Percentiles rank a stretch among this genome's conserved stretches.
Conservation (phyloP, 2,797 vertebrate species). For the Tiaroga cobitis region DNA sequence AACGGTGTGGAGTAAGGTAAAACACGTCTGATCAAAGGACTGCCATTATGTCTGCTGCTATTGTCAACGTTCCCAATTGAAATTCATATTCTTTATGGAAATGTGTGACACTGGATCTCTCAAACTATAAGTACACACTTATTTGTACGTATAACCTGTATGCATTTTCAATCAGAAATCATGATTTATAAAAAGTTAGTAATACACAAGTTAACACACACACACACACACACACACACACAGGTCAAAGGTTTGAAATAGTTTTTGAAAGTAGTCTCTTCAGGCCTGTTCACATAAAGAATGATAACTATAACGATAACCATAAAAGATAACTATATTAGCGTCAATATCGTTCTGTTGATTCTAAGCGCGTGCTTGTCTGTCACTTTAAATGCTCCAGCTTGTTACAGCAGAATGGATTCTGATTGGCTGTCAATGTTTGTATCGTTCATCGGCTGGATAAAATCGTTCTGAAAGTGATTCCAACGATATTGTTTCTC, state of each 20-base stretch:
- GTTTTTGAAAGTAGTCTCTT: not conserved
- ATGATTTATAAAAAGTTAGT: not conserved
- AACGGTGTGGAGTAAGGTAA: constrained; percentile 15
- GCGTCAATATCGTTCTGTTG: too few species aligned
- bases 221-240: not conserved
- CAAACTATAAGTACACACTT: not conserved
- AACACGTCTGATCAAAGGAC: constrained; percentile 32
- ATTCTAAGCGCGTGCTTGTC: too few species aligned
- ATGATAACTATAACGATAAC: too few species aligned
- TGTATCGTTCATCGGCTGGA: too few species aligned
- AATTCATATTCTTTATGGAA: constrained; percentile 18
- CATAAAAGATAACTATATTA: too few species aligned
- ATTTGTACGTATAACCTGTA: not conserved
- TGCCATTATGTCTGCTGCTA: constrained; percentile 13
- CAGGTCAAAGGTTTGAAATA: not conserved
- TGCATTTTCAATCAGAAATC: not conserved
- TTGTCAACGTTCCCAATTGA: not conserved
- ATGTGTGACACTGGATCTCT: not conserved
- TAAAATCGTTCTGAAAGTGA: too few species aligned
- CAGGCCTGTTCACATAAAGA: too few species aligned
- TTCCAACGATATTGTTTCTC: too few species aligned
- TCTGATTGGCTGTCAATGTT: too few species aligned
- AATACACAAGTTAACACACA: not conserved
- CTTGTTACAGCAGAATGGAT: too few species aligned
- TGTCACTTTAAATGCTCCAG: too few species aligned